These are phyloP conservation scores for Halichondria panicea DNA, from an alignment of 37 sponge, comb jelly and placozoan genomes.

Conservation along the genomic window DNA sequence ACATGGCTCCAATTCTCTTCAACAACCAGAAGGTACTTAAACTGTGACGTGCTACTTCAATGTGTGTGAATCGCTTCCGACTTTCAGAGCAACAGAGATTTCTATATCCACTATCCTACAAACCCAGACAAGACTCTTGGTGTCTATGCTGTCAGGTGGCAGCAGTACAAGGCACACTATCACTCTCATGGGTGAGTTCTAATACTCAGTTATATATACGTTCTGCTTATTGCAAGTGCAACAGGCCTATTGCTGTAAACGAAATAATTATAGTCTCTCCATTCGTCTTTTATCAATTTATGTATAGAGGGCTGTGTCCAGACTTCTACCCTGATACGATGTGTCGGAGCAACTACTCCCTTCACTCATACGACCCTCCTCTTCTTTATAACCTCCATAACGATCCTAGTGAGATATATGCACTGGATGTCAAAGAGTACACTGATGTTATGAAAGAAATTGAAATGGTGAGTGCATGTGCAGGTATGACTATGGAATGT, in stretches of 20 bases:
- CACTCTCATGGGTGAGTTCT: constrained; percentile 54
- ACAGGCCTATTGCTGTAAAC: no score
- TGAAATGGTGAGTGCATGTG: constrained; percentile 33
- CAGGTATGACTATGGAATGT: no score
- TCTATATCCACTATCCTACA: constrained; percentile 69
- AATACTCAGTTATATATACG: no score
- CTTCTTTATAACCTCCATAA: constrained; percentile 56
- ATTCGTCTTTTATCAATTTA: no score
- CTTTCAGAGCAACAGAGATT: constrained; percentile 54
- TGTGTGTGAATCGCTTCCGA: no score
- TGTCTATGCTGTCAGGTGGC: constrained; percentile 61
- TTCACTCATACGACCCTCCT: constrained; percentile 48
- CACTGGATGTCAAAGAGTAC: constrained; percentile 38
- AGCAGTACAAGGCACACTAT: constrained; percentile 87
- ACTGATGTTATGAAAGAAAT: constrained; percentile 34
- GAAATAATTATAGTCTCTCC: no score
- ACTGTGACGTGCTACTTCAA: no score
- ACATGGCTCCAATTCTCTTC: constrained; percentile 82
- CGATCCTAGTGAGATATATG: constrained; percentile 70
- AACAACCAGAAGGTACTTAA: constrained; percentile 29
- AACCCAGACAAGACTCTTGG: no score
- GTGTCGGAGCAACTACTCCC: constrained; percentile 42
- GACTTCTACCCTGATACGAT: constrained; percentile 66
- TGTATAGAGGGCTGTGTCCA: constrained; percentile 38
- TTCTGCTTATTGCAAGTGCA: no score